These are phyloP conservation scores for Ptychoptera albimana DNA, from an alignment of 2,888 invertebrate genomes.

Conservation along the genomic window DNA sequence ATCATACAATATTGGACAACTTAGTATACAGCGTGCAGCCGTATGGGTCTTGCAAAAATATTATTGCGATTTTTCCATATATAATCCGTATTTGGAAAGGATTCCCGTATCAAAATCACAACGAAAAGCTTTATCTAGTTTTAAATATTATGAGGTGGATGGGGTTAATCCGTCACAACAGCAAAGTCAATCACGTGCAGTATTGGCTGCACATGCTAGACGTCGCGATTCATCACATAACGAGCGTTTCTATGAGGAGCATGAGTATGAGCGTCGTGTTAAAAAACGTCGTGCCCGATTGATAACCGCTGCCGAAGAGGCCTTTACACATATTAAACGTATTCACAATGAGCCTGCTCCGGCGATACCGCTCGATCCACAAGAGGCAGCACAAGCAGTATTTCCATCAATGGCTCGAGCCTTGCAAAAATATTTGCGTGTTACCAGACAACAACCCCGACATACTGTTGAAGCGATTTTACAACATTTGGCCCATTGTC, in stretches of 20 bases:
- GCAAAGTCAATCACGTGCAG: slow-evolving; percentile 52
- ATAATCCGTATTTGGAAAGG: slow-evolving; percentile 89
- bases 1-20: slow-evolving; percentile 74
- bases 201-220: slow-evolving; percentile 60
- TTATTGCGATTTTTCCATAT: slow-evolving; percentile 90
- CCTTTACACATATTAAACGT: slow-evolving; percentile 91
- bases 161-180: slow-evolving; percentile 52
- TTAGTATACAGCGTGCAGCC: slow-evolving; percentile 90
- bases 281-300: slow-evolving; percentile 80
- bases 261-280: slow-evolving; percentile 87
- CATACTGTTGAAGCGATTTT: slow-evolving; percentile 91
- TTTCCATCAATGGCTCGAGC: slow-evolving; percentile 94
- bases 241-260: slow-evolving; percentile 95
- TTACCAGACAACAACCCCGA: slow-evolving; percentile 89
- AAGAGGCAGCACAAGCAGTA: slow-evolving; percentile 94
- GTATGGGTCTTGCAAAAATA: slow-evolving; percentile 90
- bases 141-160: slow-evolving; percentile 97
- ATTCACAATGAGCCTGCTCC: slow-evolving; percentile 56
- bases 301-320: slow-evolving; percentile 89
- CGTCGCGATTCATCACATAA: slow-evolving; percentile 86
- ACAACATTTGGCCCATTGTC: slow-evolving; percentile 75
- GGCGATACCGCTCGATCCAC: slow-evolving; percentile 77
- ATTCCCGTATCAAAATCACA: slow-evolving; percentile 74
- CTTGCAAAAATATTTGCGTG: slow-evolving; percentile 87
- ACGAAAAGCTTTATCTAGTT: slow-evolving; percentile 61